Evolutionary conservation across 2,797 vertebrate species (phyloP).

Genomic region (Phyllotis vaccarum): DNA sequence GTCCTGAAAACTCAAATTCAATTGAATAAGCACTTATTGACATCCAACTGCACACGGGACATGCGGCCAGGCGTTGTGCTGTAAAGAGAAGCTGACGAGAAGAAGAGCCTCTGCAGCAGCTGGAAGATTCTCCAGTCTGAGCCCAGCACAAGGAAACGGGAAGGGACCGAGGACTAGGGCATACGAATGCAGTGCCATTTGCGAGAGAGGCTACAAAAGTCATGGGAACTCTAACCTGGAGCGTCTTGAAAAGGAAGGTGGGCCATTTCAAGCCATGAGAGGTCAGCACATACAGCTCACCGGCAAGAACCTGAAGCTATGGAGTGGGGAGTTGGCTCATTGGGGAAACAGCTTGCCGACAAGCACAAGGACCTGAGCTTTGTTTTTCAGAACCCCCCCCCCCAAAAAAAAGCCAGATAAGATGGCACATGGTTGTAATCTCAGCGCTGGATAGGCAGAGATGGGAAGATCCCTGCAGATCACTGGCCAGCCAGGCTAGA

Average conservation of each 20-base stretch:
- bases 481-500: neutral
- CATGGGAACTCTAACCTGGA: neutral
- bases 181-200: too few species aligned
- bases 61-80: neutral
- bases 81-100: rapidly evolving
- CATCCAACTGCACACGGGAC: neutral
- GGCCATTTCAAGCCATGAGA: neutral
- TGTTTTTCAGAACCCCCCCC: neutral
- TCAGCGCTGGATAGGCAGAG: neutral
- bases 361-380: neutral
- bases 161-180: rapidly evolving
- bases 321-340: neutral
- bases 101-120: neutral
- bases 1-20: slow-evolving; percentile 56
- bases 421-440: neutral
- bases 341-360: neutral
- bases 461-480: neutral
- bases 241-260: neutral
- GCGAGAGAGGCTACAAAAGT: neutral
- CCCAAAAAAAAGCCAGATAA: neutral
- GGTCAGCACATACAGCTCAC: neutral
- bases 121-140: neutral
- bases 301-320: neutral
- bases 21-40: slow-evolving; percentile 43
- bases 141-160: neutral